These are phyloP conservation scores for Malthinus flaveolus DNA, from an alignment of 2,888 invertebrate species.

Conservation along the genomic window DNA sequence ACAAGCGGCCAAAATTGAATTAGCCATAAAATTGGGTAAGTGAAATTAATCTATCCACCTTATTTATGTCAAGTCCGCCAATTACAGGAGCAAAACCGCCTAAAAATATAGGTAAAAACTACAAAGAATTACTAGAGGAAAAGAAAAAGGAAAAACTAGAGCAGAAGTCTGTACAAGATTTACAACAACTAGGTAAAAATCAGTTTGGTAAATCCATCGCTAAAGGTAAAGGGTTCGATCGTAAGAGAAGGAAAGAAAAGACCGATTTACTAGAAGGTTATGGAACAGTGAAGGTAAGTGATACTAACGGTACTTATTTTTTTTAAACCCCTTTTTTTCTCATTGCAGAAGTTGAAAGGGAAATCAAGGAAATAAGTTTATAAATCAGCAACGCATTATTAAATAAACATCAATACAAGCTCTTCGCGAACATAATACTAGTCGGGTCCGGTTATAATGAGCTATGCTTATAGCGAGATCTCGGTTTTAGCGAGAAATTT, in stretches of 20 bases:
- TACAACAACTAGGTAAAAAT: constrained; percentile 62
- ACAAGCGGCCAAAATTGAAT: constrained; percentile 75
- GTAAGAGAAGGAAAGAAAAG: constrained; percentile 57
- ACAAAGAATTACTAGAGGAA: constrained; percentile 69
- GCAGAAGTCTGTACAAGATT: constrained; percentile 56
- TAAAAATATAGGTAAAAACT: constrained; percentile 70
- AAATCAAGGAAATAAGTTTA: too few species aligned
- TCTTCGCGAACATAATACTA: too few species aligned
- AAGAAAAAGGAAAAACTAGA: constrained; percentile 61
- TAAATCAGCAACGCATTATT: too few species aligned
- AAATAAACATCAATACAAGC: too few species aligned
- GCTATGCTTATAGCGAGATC: too few species aligned
- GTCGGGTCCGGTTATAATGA: too few species aligned
- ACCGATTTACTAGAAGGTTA: constrained; percentile 48
- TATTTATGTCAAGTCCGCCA: not conserved
- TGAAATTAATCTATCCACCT: constrained; percentile 7
- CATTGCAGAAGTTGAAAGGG: too few species aligned
- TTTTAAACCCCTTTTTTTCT: too few species aligned
- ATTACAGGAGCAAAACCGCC: constrained; percentile 75
- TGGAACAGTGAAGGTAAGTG: constrained; percentile 44
- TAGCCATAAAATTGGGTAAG: constrained; percentile 76
- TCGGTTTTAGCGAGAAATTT: too few species aligned
- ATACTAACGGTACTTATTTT: too few species aligned
- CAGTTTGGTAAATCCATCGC: constrained; percentile 61
- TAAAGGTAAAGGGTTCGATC: constrained; percentile 58